These are phyloP conservation scores for Apis dorsata DNA, from an alignment of 1,140 invertebrate species.

Conservation along the genomic window DNA sequence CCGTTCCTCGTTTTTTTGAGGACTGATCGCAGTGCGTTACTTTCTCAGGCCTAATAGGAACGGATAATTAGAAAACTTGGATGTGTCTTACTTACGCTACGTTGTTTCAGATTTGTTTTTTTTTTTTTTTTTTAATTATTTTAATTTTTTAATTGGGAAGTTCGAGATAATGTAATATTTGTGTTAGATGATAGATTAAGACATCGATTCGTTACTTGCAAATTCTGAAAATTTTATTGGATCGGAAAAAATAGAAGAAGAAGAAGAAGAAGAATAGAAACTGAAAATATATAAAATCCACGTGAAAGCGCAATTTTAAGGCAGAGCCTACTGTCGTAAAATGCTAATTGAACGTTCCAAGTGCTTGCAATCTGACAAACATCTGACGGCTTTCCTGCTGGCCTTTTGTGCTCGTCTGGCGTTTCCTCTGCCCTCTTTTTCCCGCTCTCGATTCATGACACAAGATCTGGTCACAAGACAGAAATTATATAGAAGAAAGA, in stretches of 20 bases:
- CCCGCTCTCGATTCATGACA: not conserved
- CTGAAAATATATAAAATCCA: conserved; percentile 20
- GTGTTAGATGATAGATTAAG: not conserved
- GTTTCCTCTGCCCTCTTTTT: conserved; percentile 6
- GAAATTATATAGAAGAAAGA: not conserved
- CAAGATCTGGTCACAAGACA: not conserved
- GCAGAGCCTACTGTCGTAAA: conserved; percentile 30
- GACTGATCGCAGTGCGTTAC: not conserved
- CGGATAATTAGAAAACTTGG: not conserved
- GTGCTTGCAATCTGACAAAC: conserved; percentile 1
- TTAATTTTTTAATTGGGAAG: not conserved
- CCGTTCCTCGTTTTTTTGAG: not conserved
- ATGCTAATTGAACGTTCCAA: conserved; percentile 51
- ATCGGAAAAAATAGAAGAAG: not conserved
- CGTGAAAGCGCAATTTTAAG: conserved; percentile 6
- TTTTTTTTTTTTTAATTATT: not conserved
- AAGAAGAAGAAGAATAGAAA: not conserved
- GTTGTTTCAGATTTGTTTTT: not conserved
- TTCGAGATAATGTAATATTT: not conserved
- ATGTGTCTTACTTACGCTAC: not conserved
- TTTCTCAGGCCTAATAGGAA: not conserved
- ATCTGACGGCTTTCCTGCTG: not conserved
- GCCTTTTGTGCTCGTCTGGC: not conserved
- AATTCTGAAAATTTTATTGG: too few relatives aligned
- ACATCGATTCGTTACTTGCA: not conserved